Evolutionary conservation across 2,113 vertebrate genomes (phyloP), one percentile per base, ranked within the genome.

Genomic region (Corythoichthys haematopterus): DNA sequence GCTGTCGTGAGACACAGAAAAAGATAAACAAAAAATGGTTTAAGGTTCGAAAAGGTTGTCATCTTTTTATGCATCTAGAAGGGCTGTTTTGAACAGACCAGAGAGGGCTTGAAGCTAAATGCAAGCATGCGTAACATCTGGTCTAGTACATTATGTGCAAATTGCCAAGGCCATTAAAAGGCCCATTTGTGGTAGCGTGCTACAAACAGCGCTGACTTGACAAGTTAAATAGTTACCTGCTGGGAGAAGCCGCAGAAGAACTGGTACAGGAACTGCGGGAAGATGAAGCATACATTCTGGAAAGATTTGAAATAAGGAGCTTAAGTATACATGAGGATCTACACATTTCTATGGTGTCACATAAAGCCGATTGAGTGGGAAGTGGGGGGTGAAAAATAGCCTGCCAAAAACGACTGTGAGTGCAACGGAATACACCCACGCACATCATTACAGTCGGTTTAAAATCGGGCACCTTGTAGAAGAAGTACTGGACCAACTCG

Each of bases 191-290:
- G 40, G 40, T 45, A 46, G n/a, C 4, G 58, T n/a, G 16, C 40
- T 4, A 61, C 9, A 35, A 28, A 61, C 59, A 13, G 40, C 10
- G 59, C 59, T 62, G 40, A 62, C 40, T 46, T 62, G 59, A 28
- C 40, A 46, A 62, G 40, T 20, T 3, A 64, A 48, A 20, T 10
- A 64, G 72, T 57, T 60, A 92, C 97, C 95, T 99, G 97, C 85
- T 99, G 97, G 63, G 97, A 99, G 89, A 98, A 99, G 51, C 97
- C 97, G 81, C 96, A 99, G 93, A 98, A 99, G 93, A 99, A 99
- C 91, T 99, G 97, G 91, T 98, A 99, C 20, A 99, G 94, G 92
- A 99, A 99, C 92, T 99, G 97, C 81, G 97, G 97, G 85, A 98
- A 98, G 87, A 99, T 98, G 93, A 99, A 99, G 90, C 96, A 98